Conservation (phyloP, 2,888 invertebrate species). For the Chorisops tibialis region DNA sequence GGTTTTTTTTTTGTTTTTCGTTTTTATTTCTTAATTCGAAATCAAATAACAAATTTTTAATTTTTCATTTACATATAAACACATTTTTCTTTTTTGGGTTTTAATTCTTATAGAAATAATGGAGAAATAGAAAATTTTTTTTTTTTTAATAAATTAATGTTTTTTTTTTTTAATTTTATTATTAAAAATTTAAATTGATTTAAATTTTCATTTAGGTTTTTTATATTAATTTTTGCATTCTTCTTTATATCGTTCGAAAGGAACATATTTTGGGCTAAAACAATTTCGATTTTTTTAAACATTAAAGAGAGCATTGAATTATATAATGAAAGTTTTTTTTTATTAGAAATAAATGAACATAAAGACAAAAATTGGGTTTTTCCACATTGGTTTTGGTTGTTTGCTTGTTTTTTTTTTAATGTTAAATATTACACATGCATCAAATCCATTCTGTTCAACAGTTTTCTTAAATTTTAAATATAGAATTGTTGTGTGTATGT, state of each 20-base stretch:
- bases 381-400: no score
- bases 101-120: not conserved
- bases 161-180: not conserved
- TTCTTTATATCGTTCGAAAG: no score
- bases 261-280: no score
- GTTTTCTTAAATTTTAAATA: conserved; percentile 7
- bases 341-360: no score
- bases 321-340: no score
- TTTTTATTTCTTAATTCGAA: conserved; percentile 1
- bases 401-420: conserved; percentile 3
- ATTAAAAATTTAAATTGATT: no score
- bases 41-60: conserved; percentile 10
- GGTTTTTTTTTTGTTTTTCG: not conserved
- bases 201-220: no score
- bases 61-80: not conserved
- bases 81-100: not conserved
- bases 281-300: no score
- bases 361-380: no score
- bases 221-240: no score
- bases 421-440: conserved; percentile 11
- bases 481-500: not conserved
- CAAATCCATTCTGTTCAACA: conserved; percentile 15
- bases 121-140: not conserved
- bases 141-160: not conserved
- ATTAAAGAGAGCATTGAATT: no score